These are phyloP conservation scores for Cremastobaeus sp. DNA, from an alignment of 2,888 invertebrate genomes.

Conservation along the genomic window DNA sequence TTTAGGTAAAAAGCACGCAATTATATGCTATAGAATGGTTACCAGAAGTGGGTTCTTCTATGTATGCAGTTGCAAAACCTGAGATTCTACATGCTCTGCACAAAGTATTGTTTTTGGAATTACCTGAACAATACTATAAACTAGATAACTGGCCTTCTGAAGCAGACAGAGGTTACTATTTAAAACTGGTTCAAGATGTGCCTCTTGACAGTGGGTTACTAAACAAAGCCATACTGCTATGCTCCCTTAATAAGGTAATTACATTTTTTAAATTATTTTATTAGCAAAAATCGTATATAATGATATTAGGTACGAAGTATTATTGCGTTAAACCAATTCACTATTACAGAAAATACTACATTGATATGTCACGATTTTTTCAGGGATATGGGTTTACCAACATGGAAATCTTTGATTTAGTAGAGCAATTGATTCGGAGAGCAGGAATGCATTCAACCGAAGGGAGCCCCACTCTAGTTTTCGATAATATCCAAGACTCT, in stretches of 20 bases:
- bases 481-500: constrained; percentile 90
- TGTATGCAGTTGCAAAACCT: constrained; percentile 84
- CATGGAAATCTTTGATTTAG: constrained; percentile 91
- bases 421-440: constrained; percentile 90
- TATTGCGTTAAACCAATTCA: too few relatives aligned
- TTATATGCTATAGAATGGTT: constrained; percentile 93
- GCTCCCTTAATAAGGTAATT: too few relatives aligned
- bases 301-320: too few relatives aligned
- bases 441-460: constrained; percentile 88
- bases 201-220: constrained; percentile 93
- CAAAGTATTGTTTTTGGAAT: constrained; percentile 88
- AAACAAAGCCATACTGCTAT: too few relatives aligned
- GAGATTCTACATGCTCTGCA: constrained; percentile 89
- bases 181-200: constrained; percentile 91
- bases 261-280: too few relatives aligned
- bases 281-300: too few relatives aligned
- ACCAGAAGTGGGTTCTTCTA: constrained; percentile 87
- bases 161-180: constrained; percentile 87
- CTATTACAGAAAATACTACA: too few relatives aligned
- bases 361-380: too few relatives aligned
- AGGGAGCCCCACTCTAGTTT: constrained; percentile 85
- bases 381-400: constrained; percentile 88
- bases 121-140: constrained; percentile 89
- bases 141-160: constrained; percentile 95
- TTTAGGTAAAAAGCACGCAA: constrained; percentile 82